Conservation (phyloP, 2,888 invertebrate genomes). For the Tinea pellionella region DNA sequence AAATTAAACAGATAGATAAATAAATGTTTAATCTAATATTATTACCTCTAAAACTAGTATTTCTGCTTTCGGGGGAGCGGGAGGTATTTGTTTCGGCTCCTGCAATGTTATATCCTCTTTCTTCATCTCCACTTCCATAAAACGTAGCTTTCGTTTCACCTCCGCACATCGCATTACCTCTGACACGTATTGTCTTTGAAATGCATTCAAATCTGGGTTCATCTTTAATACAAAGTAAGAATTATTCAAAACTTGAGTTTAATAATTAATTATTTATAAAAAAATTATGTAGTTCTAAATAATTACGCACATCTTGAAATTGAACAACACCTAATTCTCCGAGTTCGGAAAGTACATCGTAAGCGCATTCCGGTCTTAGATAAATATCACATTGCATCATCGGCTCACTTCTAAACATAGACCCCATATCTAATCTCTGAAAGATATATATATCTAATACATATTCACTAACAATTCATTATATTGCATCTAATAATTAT, state of each 20-base stretch:
- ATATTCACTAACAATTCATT: too few species aligned
- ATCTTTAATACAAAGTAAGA: conserved; percentile 25
- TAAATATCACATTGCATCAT: conserved; percentile 91
- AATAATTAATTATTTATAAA: background rate
- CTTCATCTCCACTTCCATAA: conserved; percentile 80
- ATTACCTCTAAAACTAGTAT: conserved; percentile 81
- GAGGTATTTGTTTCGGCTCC: conserved; percentile 72
- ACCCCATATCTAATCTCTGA: conserved; percentile 52
- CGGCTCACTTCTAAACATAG: conserved; percentile 84
- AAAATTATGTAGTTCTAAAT: background rate
- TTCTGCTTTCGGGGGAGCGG: conserved; percentile 75
- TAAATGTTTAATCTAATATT: background rate
- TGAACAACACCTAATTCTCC: conserved; percentile 88
- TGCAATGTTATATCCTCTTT: conserved; percentile 78
- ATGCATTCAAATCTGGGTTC: conserved; percentile 74
- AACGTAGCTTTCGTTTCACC: conserved; percentile 83
- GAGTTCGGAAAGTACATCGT: conserved; percentile 85
- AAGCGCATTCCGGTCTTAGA: conserved; percentile 92
- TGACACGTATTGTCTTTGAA: conserved; percentile 83
- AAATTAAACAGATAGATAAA: background rate
- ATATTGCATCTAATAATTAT: too few species aligned
- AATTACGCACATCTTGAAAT: conserved; percentile 49
- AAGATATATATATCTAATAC: too few species aligned
- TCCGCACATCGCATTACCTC: conserved; percentile 88
- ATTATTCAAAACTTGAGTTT: background rate